These are phyloP conservation scores for Heteromormyrus szaboi DNA, from an alignment of 2,797 vertebrate species.

Conservation along the genomic window DNA sequence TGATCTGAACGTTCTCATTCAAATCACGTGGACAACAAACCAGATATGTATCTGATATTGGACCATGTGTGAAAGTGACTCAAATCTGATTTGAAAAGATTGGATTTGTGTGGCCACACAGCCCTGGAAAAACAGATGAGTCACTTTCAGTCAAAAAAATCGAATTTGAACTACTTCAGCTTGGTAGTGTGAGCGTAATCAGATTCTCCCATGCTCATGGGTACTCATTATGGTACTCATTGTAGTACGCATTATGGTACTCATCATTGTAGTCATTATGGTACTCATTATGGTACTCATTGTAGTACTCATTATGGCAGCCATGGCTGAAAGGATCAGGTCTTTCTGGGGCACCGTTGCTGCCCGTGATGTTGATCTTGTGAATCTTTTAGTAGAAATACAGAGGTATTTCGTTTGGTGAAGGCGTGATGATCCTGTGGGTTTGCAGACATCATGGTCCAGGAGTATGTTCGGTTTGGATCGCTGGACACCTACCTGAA, in stretches of 20 bases:
- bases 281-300: background rate
- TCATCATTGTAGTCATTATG: background rate
- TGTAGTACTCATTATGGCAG: background rate
- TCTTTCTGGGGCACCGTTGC: background rate
- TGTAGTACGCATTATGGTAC: background rate
- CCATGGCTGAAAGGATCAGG: background rate
- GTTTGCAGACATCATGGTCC: slow-evolving; percentile 87
- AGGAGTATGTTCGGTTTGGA: slow-evolving; percentile 91
- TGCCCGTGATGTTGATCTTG: background rate
- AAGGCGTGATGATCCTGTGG: background rate
- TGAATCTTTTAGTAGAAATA: background rate
- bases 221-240: background rate
- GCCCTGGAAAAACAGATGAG: background rate
- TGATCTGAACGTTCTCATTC: background rate
- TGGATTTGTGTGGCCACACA: background rate
- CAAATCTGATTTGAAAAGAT: background rate
- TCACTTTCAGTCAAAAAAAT: background rate
- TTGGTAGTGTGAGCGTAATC: background rate
- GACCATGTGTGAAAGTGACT: background rate
- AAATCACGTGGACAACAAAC: background rate
- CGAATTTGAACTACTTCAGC: background rate
- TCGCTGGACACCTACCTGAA: slow-evolving; percentile 91
- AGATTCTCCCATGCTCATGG: background rate
- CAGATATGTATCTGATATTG: background rate
- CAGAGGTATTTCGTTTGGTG: background rate